Evolutionary conservation across 2,797 vertebrate species (phyloP).

Genomic region (Apodemus agrarius): DNA sequence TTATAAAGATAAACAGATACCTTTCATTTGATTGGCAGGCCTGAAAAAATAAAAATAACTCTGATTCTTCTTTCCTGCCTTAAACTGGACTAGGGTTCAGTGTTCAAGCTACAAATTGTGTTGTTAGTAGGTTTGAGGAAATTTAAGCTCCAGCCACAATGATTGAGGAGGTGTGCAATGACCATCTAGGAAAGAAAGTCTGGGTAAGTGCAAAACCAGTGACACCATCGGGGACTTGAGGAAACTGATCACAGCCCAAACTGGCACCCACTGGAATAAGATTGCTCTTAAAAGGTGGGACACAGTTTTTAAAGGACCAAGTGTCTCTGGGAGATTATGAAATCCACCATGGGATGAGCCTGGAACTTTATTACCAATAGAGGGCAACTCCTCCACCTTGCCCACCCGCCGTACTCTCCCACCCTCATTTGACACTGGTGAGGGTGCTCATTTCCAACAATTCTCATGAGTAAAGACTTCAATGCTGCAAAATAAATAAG

Average conservation of each 20-base stretch:
- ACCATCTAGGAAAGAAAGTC: too few relatives aligned
- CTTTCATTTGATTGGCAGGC: not conserved
- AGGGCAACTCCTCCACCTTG: not conserved
- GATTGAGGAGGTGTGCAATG: not conserved
- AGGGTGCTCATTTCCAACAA: not conserved
- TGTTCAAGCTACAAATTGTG: not conserved
- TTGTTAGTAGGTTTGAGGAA: not conserved
- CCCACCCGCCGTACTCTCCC: not conserved
- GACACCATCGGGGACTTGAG: too few relatives aligned
- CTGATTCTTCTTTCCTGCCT: not conserved
- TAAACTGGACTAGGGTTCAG: not conserved
- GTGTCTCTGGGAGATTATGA: not conserved
- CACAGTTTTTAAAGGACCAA: not conserved
- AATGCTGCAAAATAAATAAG: not conserved
- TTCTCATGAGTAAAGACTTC: slow-evolving; percentile 68
- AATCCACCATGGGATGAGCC: not conserved
- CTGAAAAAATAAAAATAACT: not conserved
- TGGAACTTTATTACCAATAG: not conserved
- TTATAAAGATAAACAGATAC: not conserved
- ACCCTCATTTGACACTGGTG: not conserved
- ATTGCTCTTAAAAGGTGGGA: not conserved
- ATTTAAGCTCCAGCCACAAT: not conserved
- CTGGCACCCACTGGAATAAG: too few relatives aligned
- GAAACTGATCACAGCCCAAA: too few relatives aligned
- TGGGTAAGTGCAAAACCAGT: too few relatives aligned